These are phyloP conservation scores for Sphaeridia pumilis DNA, from an alignment of 2,888 invertebrate genomes.

Conservation along the genomic window DNA sequence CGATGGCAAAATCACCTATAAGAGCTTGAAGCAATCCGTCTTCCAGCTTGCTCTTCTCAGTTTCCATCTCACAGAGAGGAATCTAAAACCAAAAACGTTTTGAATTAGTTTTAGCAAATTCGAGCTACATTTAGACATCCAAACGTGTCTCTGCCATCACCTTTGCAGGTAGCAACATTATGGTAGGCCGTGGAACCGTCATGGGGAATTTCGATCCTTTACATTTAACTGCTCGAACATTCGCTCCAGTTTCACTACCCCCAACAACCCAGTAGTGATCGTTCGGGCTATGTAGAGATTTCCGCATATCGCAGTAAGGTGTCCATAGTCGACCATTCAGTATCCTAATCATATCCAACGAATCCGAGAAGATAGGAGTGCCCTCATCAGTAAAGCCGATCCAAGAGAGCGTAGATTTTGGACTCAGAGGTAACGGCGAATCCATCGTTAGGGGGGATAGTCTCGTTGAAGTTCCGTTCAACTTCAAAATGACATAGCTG, in stretches of 20 bases:
- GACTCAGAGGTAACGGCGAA: constrained; percentile 51
- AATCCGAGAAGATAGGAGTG: constrained; percentile 65
- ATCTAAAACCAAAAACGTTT: constrained; percentile 41
- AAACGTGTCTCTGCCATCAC: constrained; percentile 7
- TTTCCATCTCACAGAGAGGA: constrained; percentile 62
- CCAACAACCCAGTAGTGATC: constrained; percentile 45
- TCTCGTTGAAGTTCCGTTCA: constrained; percentile 22
- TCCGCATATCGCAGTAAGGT: constrained; percentile 62
- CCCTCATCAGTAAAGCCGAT: constrained; percentile 69
- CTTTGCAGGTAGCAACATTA: constrained; percentile 39
- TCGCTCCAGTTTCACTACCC: constrained; percentile 63
- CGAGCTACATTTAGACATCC: neutral
- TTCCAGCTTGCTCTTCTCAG: constrained; percentile 72
- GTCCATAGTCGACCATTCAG: constrained; percentile 64
- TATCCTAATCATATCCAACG: constrained; percentile 59
- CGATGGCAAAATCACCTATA: constrained; percentile 21
- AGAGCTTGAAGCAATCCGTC: constrained; percentile 38
- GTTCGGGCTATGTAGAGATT: constrained; percentile 49
- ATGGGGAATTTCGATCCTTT: constrained; percentile 79
- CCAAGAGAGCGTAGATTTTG: constrained; percentile 58
- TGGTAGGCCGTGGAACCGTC: constrained; percentile 72
- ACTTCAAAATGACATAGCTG: constrained; percentile 25
- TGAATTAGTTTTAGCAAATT: neutral
- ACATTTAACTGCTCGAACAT: constrained; percentile 70
- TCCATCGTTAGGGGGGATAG: constrained; percentile 54